A percentile compares a stretch with the other conserved stretches of the same genome.
These are phyloP conservation scores for Saturnia pavonia DNA, from an alignment of 2,888 invertebrate species.

Conservation along the genomic window DNA sequence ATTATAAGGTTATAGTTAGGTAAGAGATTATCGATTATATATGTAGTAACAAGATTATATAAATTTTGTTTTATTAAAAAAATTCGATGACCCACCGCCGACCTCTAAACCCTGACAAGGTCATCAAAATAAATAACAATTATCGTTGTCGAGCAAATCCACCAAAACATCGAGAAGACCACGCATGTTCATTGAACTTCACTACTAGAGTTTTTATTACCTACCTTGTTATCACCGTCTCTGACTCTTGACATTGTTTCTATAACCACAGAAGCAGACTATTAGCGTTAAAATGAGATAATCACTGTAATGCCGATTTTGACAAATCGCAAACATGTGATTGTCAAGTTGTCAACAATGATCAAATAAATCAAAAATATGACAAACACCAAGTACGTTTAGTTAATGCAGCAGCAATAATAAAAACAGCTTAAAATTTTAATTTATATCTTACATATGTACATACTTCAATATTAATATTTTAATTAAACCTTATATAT, in stretches of 20 bases:
- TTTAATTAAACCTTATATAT: too few relatives aligned
- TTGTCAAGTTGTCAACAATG: not conserved
- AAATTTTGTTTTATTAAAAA: not conserved
- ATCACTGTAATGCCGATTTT: constrained; percentile 30
- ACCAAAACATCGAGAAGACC: constrained; percentile 28
- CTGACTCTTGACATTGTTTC: constrained; percentile 60
- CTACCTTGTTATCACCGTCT: constrained; percentile 71
- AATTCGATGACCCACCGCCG: constrained; percentile 27
- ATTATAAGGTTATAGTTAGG: too few relatives aligned
- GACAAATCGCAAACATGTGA: constrained; percentile 23
- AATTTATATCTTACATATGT: too few relatives aligned
- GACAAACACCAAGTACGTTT: constrained; percentile 13
- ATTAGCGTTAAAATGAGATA: constrained; percentile 25
- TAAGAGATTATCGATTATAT: not conserved
- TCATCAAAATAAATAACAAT: constrained; percentile 56
- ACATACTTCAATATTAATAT: too few relatives aligned
- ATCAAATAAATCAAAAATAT: not conserved
- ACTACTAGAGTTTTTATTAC: constrained; percentile 43
- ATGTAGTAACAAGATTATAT: not conserved
- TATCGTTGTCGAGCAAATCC: constrained; percentile 17
- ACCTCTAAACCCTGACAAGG: constrained; percentile 65
- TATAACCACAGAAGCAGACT: constrained; percentile 43
- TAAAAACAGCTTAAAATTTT: not conserved
- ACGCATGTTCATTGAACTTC: constrained; percentile 1
- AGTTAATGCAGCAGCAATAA: not conserved